Base-by-base conservation (phyloP, 2,113 vertebrate species). In the Pampusana beccarii region DNA sequence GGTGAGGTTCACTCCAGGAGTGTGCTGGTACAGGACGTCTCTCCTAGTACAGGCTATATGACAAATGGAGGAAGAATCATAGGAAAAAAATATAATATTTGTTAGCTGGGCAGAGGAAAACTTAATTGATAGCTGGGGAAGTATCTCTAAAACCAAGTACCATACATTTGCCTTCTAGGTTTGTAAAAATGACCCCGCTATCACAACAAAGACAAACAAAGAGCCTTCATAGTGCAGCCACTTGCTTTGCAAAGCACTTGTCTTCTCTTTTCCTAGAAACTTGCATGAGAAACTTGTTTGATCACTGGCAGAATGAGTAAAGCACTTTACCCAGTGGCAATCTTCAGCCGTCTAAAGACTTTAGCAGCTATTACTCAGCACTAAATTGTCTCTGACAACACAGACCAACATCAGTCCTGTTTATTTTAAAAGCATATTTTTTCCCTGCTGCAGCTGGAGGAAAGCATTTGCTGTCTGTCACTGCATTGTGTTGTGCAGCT, bases 401-500 rank as follows among this genome's bases (percentile, higher is more conserved):
- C 53, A 61, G 25, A 13, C 17, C 80, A 57, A 80, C 65, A 26
- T 36, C 24, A 40, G 64, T 8, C n/a, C 31, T 56, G 17, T 54
- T 50, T 80, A 24, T 66, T 57, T 42, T 44, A 20, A 48, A 91
- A 70, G 38, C 3, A 0, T 2, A 31, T 12, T 17, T 74, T 77
- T 83, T 50, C 14, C 7, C 12, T 36, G 46, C 28, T 36, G 48
- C 54, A 40, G 34, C 20, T 25, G 71, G 34, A 56, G 64, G 5
- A 51, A 31, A 28, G 9, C 4, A 7, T 58, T 60, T 69, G 16
- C 36, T 44, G 38, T 15, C 54, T 28, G 34, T 36, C 38, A 8
- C 34, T 12, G 15, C 2, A 1, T 1, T 25, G 44, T 10, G 20
- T 1, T 33, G 46, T 11, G 48, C 18, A 14, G 33, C 54, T 44